Base-by-base conservation (phyloP, 2,797 vertebrate genomes). In the Sebastolobus altivelis region DNA sequence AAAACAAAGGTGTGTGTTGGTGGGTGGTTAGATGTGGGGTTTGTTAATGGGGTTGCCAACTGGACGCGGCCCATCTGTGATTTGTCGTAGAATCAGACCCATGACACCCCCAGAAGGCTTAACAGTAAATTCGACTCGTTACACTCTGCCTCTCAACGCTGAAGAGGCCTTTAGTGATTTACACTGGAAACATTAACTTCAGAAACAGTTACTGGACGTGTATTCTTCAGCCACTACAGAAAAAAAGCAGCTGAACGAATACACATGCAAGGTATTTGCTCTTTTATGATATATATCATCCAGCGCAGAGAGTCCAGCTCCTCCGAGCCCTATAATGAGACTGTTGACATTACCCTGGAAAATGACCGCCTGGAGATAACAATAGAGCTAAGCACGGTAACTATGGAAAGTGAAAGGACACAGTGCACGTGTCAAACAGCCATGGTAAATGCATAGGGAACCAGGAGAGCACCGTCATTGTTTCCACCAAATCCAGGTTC, bases 401-500 rank as follows among this genome's bases (percentile, higher is more conserved):
- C 88, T 81, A 87, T 92, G 88, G 91, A 91, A 86, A 89, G 86
- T 81, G 81, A 83, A 80, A 81, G 79, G 86, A 87, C 73, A 74
- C 71, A 35, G 78, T 65, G 77, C 83, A 82, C 76, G 58, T 89
- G 86, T 88, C 85, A 61, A 67, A 80, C 65, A 73, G 85, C 79
- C 58, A 61, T 65, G 85, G 74, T 80, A 61, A 88, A 88, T 68
- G 80, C 86, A 81, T 71, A 63, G 80, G 75, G 79, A 83, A 79
- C 67, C 87, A 68, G 79, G 86, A 63, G 80, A 83, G 85, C 87
- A 54, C 63, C 56, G 83, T 93, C 92, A 92, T 84, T 91, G 92
- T 94, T 94, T 94, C 93, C 93, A 94, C 81, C 76, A 90, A 88
- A 87, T 84, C 81, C 88, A 90, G 92, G 79, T 91, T 92, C 90